A percentile compares a stretch with the other conserved stretches of the same genome.
Evolutionary conservation across 2,797 vertebrate species (phyloP).

Genomic region (Megaceryle alcyon): DNA sequence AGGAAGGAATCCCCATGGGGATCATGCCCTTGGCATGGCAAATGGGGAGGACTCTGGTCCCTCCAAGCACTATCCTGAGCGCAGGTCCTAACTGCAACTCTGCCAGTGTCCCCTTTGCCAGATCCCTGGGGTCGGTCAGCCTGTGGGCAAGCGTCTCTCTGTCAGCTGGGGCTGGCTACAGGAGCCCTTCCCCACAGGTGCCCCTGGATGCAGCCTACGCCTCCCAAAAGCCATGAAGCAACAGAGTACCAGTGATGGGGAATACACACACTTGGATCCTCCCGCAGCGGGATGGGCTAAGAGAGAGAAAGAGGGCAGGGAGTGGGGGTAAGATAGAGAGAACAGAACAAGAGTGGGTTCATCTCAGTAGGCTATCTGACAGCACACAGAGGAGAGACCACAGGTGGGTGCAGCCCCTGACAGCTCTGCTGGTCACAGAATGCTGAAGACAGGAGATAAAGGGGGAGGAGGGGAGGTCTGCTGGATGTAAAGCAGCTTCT

Average conservation of each 20-base stretch:
- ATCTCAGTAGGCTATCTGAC: constrained; percentile 42
- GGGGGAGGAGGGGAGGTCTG: not conserved
- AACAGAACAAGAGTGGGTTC: constrained; percentile 77
- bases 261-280: constrained; percentile 87
- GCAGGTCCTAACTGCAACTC: accelerated
- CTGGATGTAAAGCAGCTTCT: not conserved
- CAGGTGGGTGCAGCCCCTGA: not conserved
- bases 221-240: constrained; percentile 67
- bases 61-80: not conserved
- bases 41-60: not conserved
- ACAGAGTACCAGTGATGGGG: constrained; percentile 70
- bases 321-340: constrained; percentile 73
- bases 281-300: constrained; percentile 80
- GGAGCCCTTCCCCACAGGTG: constrained; percentile 41
- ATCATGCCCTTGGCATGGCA: not conserved
- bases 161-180: not conserved
- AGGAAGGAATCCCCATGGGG: not conserved
- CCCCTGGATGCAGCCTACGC: constrained; percentile 11
- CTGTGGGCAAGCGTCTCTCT: not conserved
- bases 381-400: not conserved
- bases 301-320: constrained; percentile 70
- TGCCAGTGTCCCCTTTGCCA: not conserved
- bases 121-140: not conserved
- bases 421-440: not conserved
- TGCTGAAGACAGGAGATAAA: not conserved